Conservation (phyloP, 2,797 vertebrate genomes). For the Vultur gryphus region DNA sequence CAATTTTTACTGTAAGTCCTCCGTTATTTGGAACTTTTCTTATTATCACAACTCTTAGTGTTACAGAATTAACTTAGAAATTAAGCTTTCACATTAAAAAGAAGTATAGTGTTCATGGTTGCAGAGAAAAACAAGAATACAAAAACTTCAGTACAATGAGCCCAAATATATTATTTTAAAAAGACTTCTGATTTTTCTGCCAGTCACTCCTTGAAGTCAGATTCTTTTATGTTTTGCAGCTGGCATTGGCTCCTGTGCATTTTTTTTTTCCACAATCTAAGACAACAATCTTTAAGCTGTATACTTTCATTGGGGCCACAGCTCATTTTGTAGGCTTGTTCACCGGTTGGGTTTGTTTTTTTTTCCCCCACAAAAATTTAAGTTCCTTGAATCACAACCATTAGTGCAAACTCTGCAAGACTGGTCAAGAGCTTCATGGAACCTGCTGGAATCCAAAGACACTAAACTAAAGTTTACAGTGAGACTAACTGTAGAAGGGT, state of each 20-base stretch:
- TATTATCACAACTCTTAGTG: not conserved
- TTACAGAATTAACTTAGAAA: not conserved
- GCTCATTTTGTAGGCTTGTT: not conserved
- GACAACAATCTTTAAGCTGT: not conserved
- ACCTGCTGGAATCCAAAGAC: not conserved
- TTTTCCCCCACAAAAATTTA: not conserved
- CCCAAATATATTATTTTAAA: not conserved
- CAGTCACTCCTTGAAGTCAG: not conserved
- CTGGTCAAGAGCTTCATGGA: not conserved
- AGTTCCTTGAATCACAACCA: not conserved
- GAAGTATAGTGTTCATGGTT: not conserved
- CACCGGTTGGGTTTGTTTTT: rapidly evolving
- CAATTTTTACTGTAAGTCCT: not conserved
- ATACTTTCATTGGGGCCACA: not conserved
- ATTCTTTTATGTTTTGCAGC: not conserved
- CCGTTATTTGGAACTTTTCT: not conserved
- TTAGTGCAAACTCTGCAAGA: not conserved
- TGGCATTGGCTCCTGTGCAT: not conserved
- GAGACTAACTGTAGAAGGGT: not conserved
- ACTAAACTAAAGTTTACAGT: not conserved
- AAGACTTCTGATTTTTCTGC: not conserved
- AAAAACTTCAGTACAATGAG: not conserved
- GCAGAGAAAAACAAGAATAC: not conserved
- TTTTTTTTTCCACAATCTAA: not conserved
- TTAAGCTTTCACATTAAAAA: not conserved